A percentile compares a stretch with the other conserved stretches of the same genome.
Conservation (phyloP, 2,797 vertebrate genomes). For the Eupleurogrammus muticus region DNA sequence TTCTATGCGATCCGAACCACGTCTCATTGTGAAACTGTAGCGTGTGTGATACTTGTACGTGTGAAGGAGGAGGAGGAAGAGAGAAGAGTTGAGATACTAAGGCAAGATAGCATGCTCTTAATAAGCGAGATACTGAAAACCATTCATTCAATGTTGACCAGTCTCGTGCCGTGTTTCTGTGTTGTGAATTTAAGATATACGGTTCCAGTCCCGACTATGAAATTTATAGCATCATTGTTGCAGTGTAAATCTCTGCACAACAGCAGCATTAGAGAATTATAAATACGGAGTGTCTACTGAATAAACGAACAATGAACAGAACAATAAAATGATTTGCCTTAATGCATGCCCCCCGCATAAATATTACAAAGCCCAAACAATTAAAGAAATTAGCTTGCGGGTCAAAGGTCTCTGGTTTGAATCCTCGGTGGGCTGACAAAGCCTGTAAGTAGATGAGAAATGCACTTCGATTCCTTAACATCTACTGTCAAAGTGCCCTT, state of each 20-base stretch:
- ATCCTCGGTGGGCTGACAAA: constrained; percentile 51
- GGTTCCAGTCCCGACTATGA: constrained; percentile 6
- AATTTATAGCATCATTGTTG: constrained; percentile 32
- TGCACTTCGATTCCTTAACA: constrained; percentile 67
- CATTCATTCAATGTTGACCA: constrained; percentile 5
- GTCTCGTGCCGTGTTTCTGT: constrained; percentile 1
- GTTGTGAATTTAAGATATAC: constrained; percentile 38
- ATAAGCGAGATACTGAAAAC: background rate
- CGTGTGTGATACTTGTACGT: background rate
- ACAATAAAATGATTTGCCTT: constrained; percentile 63
- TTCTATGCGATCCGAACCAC: background rate
- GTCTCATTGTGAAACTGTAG: constrained; percentile 2
- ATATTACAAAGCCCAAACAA: constrained; percentile 65
- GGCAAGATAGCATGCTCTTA: constrained; percentile 1
- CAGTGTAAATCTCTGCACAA: constrained; percentile 42
- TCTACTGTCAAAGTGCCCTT: constrained; percentile 77
- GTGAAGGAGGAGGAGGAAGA: constrained; percentile 21
- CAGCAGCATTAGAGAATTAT: constrained; percentile 35
- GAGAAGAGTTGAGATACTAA: constrained; percentile 11
- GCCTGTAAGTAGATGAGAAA: constrained; percentile 71
- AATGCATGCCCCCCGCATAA: constrained; percentile 42
- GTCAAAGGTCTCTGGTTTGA: constrained; percentile 63
- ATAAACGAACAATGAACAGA: constrained; percentile 59
- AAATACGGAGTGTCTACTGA: constrained; percentile 48
- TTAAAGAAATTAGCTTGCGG: constrained; percentile 66